Conservation (phyloP, 2,113 vertebrate genomes). For the Phaethon lepturus region DNA sequence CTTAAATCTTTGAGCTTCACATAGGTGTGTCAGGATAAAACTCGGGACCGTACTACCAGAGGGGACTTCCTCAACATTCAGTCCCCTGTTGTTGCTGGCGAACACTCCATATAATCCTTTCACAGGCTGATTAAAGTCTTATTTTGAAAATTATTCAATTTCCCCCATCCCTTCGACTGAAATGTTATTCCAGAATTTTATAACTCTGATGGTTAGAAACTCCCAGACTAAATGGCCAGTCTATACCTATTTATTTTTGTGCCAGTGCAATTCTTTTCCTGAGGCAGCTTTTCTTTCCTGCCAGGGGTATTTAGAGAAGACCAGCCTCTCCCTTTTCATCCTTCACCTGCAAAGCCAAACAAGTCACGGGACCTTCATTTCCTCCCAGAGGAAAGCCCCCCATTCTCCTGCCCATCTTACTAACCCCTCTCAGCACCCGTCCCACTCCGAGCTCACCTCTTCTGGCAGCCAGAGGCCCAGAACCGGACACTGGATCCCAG, state of each 20-base stretch:
- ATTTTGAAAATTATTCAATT: neutral
- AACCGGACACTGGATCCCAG: neutral
- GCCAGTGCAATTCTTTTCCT: neutral
- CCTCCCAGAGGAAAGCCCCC: neutral
- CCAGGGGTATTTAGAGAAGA: neutral
- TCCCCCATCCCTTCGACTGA: neutral
- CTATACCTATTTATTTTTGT: neutral
- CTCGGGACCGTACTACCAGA: neutral
- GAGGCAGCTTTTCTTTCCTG: neutral
- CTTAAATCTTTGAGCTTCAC: neutral
- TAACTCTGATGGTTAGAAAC: neutral
- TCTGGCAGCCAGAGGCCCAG: neutral
- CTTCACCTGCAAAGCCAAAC: neutral
- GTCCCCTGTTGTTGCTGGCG: neutral
- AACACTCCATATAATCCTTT: neutral
- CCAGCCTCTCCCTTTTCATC: neutral
- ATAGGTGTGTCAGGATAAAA: neutral
- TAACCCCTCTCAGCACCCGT: neutral
- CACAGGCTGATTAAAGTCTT: neutral
- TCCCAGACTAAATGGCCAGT: neutral
- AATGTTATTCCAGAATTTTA: neutral
- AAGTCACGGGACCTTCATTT: neutral
- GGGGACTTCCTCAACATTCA: neutral
- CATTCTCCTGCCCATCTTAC: neutral
- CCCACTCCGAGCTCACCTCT: neutral